Evolutionary conservation across 2,797 vertebrate species (phyloP).

Genomic region (Anomalospiza imberbis): DNA sequence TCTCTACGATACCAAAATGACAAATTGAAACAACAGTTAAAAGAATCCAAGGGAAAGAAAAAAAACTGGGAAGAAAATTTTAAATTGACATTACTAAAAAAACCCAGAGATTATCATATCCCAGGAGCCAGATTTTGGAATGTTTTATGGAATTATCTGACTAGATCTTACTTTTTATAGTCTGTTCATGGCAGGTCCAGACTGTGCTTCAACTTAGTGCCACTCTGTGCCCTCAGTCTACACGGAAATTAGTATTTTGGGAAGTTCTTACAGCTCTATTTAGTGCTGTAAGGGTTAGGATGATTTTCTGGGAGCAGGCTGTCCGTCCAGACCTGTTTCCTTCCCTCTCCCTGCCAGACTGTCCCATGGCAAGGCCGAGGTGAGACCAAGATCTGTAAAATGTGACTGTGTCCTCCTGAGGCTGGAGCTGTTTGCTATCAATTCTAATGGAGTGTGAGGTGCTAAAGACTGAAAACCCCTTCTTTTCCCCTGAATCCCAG

Average conservation of each 20-base stretch:
- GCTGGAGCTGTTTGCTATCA: slow-evolving; percentile 92
- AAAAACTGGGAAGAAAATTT: not conserved
- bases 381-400: slow-evolving; percentile 93
- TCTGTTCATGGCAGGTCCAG: not conserved
- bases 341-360: slow-evolving; percentile 70
- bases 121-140: not conserved
- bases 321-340: not conserved
- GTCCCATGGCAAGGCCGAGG: slow-evolving; percentile 88
- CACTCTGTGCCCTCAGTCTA: not conserved
- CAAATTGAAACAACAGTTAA: not conserved
- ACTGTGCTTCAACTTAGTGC: not conserved
- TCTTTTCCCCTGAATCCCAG: not conserved
- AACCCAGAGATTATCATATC: not conserved
- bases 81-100: not conserved
- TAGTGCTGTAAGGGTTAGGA: not conserved
- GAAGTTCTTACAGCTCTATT: not conserved
- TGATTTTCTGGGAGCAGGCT: not conserved
- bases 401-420: slow-evolving; percentile 91
- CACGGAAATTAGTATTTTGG: rapidly evolving
- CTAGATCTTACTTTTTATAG: not conserved
- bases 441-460: slow-evolving; percentile 88
- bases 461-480: slow-evolving; percentile 82
- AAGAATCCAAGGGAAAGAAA: not conserved
- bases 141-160: not conserved
- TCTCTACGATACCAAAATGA: not conserved